These are phyloP conservation scores for Phlogophora meticulosa DNA, from an alignment of 2,888 invertebrate species.

Conservation along the genomic window DNA sequence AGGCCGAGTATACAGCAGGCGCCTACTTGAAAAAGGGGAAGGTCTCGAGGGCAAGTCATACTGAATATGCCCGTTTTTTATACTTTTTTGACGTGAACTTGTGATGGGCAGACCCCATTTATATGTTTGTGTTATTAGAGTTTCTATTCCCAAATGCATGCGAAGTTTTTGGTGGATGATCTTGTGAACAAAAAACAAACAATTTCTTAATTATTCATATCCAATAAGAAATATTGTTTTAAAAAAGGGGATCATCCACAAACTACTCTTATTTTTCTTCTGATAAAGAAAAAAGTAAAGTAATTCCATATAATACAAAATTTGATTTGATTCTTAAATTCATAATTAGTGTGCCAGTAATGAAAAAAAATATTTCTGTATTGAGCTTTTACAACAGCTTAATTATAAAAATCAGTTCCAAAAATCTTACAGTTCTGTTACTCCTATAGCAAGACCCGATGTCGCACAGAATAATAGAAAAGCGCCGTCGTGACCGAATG, in stretches of 20 bases:
- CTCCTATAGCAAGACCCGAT: slow-evolving; percentile 96
- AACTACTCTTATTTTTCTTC: not conserved
- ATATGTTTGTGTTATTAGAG: slow-evolving; percentile 34
- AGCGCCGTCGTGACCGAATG: slow-evolving; percentile 98
- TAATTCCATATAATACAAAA: slow-evolving; percentile 1
- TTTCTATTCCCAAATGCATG: slow-evolving; percentile 7
- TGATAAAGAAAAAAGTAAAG: not conserved
- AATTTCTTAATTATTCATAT: not conserved
- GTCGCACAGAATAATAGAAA: slow-evolving; percentile 99
- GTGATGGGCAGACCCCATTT: slow-evolving; percentile 28
- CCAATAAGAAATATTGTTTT: too few relatives aligned
- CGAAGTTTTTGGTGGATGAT: slow-evolving; percentile 8
- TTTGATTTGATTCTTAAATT: slow-evolving; percentile 11
- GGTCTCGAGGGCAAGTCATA: slow-evolving; percentile 92
- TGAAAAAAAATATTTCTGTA: not conserved
- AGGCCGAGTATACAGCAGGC: slow-evolving; percentile 93
- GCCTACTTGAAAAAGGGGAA: slow-evolving; percentile 93
- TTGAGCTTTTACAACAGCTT: not conserved
- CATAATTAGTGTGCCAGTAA: not conserved
- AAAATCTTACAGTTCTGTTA: slow-evolving; percentile 31
- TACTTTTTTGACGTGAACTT: slow-evolving; percentile 51
- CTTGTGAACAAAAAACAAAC: not conserved
- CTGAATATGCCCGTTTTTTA: slow-evolving; percentile 84
- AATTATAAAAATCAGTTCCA: not conserved
- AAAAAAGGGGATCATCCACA: slow-evolving; percentile 35